phyloP scores from a whole-genome alignment of 2,113 vertebrate species.

The Sarotherodon lohbergeri region DNA sequence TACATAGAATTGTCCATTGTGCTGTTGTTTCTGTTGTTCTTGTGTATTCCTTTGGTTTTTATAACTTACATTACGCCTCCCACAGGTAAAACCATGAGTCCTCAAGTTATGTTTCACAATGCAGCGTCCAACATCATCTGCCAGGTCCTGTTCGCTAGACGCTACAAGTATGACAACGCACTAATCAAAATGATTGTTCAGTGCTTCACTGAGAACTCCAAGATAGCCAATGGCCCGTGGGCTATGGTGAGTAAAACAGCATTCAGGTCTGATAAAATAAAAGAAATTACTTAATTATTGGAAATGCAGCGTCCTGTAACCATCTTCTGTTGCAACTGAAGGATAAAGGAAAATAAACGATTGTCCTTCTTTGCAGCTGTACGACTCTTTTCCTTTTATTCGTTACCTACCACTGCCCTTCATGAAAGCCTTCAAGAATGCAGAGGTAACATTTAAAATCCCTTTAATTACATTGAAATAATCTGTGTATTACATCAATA shows the following conservation, averaged over 20 bases:
- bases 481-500: not conserved
- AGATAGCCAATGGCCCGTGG: constrained; percentile 57
- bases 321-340: not conserved
- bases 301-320: not conserved
- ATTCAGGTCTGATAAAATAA: not conserved
- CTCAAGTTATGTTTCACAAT: constrained; percentile 53
- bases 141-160: constrained; percentile 67
- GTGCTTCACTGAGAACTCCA: constrained; percentile 36
- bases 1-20: not conserved
- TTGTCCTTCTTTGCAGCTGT: not conserved
- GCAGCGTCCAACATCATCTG: constrained; percentile 73
- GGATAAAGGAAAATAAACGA: not conserved
- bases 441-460: not conserved
- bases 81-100: constrained; percentile 44
- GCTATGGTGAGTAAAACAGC: constrained; percentile 47
- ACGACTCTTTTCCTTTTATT: not conserved
- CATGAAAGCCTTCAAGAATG: constrained; percentile 2
- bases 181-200: constrained; percentile 42
- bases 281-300: not conserved
- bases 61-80: not conserved
- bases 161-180: constrained; percentile 63
- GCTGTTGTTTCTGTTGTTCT: not conserved
- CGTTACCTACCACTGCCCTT: constrained; percentile 20
- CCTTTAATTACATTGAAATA: not conserved
- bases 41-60: not conserved